Evolutionary conservation across 2,113 vertebrate genomes (phyloP), one percentile per base, ranked within the genome.

Genomic region (Prolemur simus): DNA sequence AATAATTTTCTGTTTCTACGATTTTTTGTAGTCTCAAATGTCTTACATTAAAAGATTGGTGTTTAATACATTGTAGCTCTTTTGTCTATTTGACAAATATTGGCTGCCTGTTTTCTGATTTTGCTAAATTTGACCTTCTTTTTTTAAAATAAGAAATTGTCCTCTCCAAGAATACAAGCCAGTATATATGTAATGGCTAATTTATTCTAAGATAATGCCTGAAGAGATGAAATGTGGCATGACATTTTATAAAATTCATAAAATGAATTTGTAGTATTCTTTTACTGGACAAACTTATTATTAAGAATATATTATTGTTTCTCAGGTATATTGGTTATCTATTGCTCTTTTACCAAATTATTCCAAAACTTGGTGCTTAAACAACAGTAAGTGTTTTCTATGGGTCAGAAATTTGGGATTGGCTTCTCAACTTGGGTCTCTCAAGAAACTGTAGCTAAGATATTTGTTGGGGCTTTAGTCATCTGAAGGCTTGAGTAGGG

Each of bases 191-290:
- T 47, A 29, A 83, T 94, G 39, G 78, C 71, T 66, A 83, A 17
- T 77, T 58, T 87, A 71, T 76, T 76, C 60, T 82, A 94, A 95
- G 64, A 89, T 77, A 92, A 83, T 89, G 9, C 37, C n/a, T 83
- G 32, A 56, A 82, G 42, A 82, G 25, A 69, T 86, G 29, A 88
- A 83, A 32, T 58, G 5, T 49, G 60, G 15, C 12, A 85, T 71
- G 13, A 32, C 8, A 81, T 89, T 95, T 94, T 89, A 32, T 49
- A 88, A 77, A 93, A 88, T 68, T 74, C 11, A 49, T 69, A 47
- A 71, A 63, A 85, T 64, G 18, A 94, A 78, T 95, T 60, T 88
- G 25, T 13, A 69, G 2, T 89, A 49, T 85, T 83, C 12, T 87
- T 95, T 94, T 69, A 64, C 14, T 77, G 25, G 49, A 86, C 13